Evolutionary conservation across 2,113 vertebrate genomes (phyloP).

Genomic region (Lophura nycthemera): DNA sequence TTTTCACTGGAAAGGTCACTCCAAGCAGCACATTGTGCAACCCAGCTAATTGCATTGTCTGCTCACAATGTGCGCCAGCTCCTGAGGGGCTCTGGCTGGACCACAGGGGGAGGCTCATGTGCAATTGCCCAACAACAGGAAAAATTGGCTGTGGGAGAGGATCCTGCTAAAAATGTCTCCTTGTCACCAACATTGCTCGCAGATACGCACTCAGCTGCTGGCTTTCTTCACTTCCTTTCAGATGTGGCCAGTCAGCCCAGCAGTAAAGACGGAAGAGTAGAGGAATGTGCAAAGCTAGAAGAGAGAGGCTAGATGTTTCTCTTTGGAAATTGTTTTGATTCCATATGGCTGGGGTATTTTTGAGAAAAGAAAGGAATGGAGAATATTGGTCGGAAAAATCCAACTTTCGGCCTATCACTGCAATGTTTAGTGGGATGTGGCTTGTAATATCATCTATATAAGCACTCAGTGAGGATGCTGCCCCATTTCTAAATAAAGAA

Average conservation of each 20-base stretch:
- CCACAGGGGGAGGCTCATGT: neutral
- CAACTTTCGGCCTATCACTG: neutral
- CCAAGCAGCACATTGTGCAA: constrained; percentile 1
- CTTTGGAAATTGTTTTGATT: constrained; percentile 13
- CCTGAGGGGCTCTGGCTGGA: neutral
- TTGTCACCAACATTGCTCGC: neutral
- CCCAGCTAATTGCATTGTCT: constrained; percentile 59
- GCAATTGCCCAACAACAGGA: constrained; percentile 4
- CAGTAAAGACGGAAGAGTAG: neutral
- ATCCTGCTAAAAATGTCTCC: constrained; percentile 13
- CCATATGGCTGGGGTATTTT: neutral
- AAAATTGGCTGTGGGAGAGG: neutral
- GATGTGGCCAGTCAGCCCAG: constrained; percentile 37
- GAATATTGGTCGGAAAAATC: neutral
- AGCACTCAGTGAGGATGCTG: neutral
- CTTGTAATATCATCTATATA: neutral
- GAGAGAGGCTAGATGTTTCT: neutral
- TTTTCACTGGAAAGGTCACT: constrained; percentile 68
- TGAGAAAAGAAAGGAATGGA: neutral
- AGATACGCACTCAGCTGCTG: constrained; percentile 9
- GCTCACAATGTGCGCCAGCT: neutral
- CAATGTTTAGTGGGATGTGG: neutral
- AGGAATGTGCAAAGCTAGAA: neutral
- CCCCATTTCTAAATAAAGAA: neutral
- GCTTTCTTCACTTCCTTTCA: neutral